Evolutionary conservation across 2,888 invertebrate species (phyloP).

Genomic region (Cerceris rybyensis): DNA sequence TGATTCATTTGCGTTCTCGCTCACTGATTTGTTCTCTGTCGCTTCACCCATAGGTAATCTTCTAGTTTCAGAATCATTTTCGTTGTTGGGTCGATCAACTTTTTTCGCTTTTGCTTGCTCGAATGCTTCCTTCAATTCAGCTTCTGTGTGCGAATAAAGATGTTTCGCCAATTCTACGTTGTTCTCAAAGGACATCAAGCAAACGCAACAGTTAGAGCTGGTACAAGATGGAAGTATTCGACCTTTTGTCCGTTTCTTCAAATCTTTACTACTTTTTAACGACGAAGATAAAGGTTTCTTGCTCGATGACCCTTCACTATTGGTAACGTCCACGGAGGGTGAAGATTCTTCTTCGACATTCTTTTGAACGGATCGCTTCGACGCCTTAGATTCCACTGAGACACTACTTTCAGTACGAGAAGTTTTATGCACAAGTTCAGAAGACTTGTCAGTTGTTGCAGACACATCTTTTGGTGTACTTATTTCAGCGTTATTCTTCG

Average conservation of each 20-base stretch:
- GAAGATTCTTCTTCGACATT: no score
- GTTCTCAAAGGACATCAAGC: slow-evolving; percentile 60
- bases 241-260: slow-evolving; percentile 9
- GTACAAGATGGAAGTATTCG: neutral
- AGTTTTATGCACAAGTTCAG: no score
- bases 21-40: neutral
- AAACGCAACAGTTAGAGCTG: slow-evolving; percentile 67
- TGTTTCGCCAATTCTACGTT: slow-evolving; percentile 68
- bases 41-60: neutral
- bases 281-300: neutral
- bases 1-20: neutral
- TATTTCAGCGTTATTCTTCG: no score
- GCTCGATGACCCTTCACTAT: neutral
- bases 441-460: no score
- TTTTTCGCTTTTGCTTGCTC: neutral
- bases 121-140: slow-evolving; percentile 68
- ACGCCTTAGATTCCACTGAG: no score
- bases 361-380: no score
- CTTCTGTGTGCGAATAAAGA: slow-evolving; percentile 70
- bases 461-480: no score
- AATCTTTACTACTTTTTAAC: neutral
- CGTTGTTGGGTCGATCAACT: neutral
- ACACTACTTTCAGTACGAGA: no score
- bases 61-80: neutral
- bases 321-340: no score